phyloP scores from a whole-genome alignment of 2,888 invertebrate genomes.

The Acronicta leporina region DNA sequence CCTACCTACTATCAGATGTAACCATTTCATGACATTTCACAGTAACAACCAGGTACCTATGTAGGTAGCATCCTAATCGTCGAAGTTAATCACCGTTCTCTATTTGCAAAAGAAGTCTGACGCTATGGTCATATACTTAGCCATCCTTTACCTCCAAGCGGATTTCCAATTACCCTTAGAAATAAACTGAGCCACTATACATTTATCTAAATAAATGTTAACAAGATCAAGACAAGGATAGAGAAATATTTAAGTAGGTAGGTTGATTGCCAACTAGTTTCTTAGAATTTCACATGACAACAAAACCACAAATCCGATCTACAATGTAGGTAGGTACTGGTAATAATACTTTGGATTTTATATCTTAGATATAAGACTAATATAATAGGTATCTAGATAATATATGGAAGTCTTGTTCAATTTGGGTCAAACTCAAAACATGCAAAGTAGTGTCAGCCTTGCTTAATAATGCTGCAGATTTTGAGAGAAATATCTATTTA shows the following conservation, averaged over 20 bases:
- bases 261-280: slow-evolving; percentile 11
- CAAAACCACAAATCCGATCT: slow-evolving; percentile 6
- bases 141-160: neutral
- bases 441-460: slow-evolving; percentile 15
- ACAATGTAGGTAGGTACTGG: neutral
- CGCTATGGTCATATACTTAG: neutral
- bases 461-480: slow-evolving; percentile 16
- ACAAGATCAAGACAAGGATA: slow-evolving; percentile 18
- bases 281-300: slow-evolving; percentile 15
- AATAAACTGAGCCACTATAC: slow-evolving; percentile 8
- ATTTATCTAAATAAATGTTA: slow-evolving; percentile 4
- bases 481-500: slow-evolving; percentile 25
- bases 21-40: no score
- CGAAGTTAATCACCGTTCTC: neutral
- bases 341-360: slow-evolving; percentile 6
- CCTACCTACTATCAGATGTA: neutral
- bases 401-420: slow-evolving; percentile 11
- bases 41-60: no score
- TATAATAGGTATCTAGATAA: slow-evolving; percentile 8
- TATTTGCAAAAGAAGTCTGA: neutral
- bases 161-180: slow-evolving; percentile 7
- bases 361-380: neutral
- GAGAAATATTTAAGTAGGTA: slow-evolving; percentile 1
- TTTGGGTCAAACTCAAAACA: slow-evolving; percentile 27
- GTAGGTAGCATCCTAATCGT: no score